Conservation (phyloP, 2,113 vertebrate genomes). For the Balaenoptera acutorostrata region DNA sequence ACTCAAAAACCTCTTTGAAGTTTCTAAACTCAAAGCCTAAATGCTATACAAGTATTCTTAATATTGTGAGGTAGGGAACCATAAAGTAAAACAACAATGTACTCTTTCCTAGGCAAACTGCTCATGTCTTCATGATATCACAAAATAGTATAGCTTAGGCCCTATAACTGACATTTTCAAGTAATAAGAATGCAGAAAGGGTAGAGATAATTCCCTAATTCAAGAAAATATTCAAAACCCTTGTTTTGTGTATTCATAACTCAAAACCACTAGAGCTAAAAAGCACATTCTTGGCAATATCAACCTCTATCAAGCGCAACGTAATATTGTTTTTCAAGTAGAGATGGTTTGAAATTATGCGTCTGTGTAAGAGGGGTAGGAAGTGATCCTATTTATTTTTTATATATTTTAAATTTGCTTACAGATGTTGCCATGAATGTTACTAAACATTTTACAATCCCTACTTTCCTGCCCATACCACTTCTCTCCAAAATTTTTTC, state of each 20-base stretch:
- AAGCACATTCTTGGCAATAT: not conserved
- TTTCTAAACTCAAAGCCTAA: not conserved
- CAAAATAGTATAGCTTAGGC: not conserved
- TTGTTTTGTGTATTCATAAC: not conserved
- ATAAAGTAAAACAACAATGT: not conserved
- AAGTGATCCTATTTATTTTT: not conserved
- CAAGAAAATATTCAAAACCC: not conserved
- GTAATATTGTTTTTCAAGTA: not conserved
- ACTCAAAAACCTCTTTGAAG: not conserved
- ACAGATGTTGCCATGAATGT: not conserved
- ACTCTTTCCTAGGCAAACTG: not conserved
- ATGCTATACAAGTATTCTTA: not conserved
- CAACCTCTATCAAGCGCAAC: not conserved
- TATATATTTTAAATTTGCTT: not conserved
- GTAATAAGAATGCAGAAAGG: not conserved
- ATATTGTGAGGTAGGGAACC: not conserved
- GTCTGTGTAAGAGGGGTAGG: not conserved
- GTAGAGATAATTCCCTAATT: not conserved
- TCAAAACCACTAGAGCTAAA: not conserved
- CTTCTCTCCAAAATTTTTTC: not conserved
- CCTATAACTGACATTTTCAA: not conserved
- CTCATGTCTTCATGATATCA: not conserved
- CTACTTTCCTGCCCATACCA: not conserved
- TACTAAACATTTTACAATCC: not conserved
- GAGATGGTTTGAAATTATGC: not conserved